Percentiles rank a stretch among this genome's conserved stretches.
Conservation (phyloP, 2,888 invertebrate species). For the Hydriomena furcata region DNA sequence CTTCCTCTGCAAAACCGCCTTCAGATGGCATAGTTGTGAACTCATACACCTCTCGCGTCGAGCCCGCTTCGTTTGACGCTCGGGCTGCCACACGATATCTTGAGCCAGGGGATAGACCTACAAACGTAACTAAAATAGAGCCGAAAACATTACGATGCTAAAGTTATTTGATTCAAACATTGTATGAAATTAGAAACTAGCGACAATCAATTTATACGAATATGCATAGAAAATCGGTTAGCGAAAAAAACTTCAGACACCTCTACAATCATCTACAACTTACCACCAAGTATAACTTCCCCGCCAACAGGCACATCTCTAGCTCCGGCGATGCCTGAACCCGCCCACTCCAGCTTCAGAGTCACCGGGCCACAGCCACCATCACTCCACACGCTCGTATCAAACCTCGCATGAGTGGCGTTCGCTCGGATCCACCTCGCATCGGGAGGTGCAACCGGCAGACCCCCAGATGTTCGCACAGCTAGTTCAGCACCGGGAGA, state of each 20-base stretch:
- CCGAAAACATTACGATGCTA: too few species aligned
- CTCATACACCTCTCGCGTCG: constrained; percentile 84
- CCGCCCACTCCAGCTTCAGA: constrained; percentile 89
- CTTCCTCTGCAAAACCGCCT: constrained; percentile 77
- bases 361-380: constrained; percentile 93
- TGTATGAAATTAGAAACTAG: not conserved
- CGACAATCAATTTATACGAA: too few species aligned
- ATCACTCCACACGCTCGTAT: constrained; percentile 91
- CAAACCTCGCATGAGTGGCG: constrained; percentile 90
- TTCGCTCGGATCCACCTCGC: constrained; percentile 91
- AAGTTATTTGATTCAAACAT: too few species aligned
- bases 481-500: constrained; percentile 89
- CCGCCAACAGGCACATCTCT: constrained; percentile 75
- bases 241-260: too few species aligned
- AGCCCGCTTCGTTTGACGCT: constrained; percentile 85
- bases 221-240: too few species aligned
- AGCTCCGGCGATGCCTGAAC: constrained; percentile 74
- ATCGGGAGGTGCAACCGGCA: constrained; percentile 85
- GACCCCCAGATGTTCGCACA: constrained; percentile 91
- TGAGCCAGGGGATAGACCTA: constrained; percentile 80
- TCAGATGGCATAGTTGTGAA: constrained; percentile 82
- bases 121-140: not conserved
- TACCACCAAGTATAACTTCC: constrained; percentile 74
- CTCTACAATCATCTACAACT: too few species aligned
- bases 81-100: constrained; percentile 85